Conservation (phyloP, 2,797 vertebrate species). For the Enteromius unitaeniatus region DNA sequence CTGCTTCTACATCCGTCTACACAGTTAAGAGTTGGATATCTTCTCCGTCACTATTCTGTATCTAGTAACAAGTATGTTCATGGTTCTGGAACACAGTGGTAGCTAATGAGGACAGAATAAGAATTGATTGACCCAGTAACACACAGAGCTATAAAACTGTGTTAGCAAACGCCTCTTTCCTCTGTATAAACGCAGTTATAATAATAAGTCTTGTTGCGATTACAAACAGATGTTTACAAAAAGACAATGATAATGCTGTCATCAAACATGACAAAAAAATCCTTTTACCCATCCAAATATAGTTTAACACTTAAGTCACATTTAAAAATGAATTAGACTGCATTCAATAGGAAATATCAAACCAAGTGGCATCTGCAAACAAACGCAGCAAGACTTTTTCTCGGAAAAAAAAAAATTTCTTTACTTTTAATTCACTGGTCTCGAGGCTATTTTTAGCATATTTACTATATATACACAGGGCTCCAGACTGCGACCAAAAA, state of each 20-base stretch:
- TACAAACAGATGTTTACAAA: not conserved
- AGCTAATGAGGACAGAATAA: not conserved
- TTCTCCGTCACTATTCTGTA: not conserved
- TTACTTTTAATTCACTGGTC: not conserved
- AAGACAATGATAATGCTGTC: not conserved
- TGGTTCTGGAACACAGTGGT: conserved; percentile 16
- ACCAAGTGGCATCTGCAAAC: not conserved
- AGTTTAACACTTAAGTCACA: not conserved
- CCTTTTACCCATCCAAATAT: not conserved
- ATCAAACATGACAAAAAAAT: not conserved
- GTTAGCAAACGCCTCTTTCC: conserved; percentile 19
- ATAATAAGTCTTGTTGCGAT: not conserved
- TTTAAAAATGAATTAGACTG: not conserved
- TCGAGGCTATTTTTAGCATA: not conserved
- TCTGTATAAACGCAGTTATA: conserved; percentile 13
- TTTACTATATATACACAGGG: not conserved
- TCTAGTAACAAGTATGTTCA: conserved; percentile 30
- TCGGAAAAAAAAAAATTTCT: not conserved
- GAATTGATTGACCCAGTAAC: conserved; percentile 36
- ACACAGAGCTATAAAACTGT: conserved; percentile 29
- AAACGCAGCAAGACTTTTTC: not conserved
- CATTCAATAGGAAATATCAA: not conserved
- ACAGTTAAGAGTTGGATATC: not conserved
- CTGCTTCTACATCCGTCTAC: conserved; percentile 6
- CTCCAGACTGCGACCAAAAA: not conserved